Conservation (phyloP, 1,140 invertebrate species). For the Atopsyche davidsoni region DNA sequence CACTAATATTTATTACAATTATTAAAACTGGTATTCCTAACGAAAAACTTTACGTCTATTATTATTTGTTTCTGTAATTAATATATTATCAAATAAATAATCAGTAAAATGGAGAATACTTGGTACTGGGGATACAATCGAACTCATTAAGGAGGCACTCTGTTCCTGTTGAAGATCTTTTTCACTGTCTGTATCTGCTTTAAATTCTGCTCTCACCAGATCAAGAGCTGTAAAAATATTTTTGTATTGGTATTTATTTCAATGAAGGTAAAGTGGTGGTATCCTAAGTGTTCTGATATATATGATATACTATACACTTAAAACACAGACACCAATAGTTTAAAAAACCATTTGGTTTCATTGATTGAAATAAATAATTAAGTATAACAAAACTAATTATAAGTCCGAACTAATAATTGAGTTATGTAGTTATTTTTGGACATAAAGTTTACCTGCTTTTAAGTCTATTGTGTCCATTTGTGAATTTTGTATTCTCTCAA, state of each 20-base stretch:
- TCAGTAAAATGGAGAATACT: constrained; percentile 6
- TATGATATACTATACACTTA: constrained; percentile 1
- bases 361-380: too few relatives aligned
- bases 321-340: too few relatives aligned
- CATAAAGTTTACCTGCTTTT: constrained; percentile 58
- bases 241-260: background rate
- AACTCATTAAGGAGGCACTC: constrained; percentile 24
- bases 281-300: background rate
- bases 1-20: background rate
- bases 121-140: constrained; percentile 19
- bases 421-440: too few relatives aligned
- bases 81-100: too few relatives aligned
- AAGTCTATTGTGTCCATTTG: constrained; percentile 82
- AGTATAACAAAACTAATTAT: too few relatives aligned
- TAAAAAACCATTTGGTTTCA: too few relatives aligned
- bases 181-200: constrained; percentile 21
- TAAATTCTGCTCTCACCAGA: constrained; percentile 32
- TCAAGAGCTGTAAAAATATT: constrained; percentile 30
- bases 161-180: constrained; percentile 21
- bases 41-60: background rate
- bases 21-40: too few relatives aligned
- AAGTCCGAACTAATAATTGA: too few relatives aligned
- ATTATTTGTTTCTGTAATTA: too few relatives aligned
- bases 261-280: too few relatives aligned
- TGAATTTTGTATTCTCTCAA: constrained; percentile 74